Percentiles rank a stretch among this genome's conserved stretches.
phyloP scores from a whole-genome alignment of 2,888 invertebrate genomes.

The Archips crataeganus region DNA sequence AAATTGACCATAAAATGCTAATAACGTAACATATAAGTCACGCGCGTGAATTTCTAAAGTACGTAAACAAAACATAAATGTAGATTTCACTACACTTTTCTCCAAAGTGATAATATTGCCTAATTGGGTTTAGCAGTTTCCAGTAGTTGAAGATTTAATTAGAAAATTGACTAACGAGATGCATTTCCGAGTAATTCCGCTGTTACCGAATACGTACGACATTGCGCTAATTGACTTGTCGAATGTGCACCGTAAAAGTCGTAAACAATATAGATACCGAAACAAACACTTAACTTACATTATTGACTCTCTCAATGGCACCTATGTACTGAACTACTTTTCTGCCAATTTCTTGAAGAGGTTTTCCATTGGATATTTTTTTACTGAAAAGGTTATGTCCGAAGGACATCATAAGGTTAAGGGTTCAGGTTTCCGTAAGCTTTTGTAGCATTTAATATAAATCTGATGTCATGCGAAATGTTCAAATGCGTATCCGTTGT shows the following conservation, averaged over 20 bases:
- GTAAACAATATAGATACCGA: not conserved
- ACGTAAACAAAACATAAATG: not conserved
- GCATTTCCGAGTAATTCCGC: conserved; percentile 15
- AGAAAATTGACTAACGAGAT: conserved; percentile 20
- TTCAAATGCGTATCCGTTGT: not conserved
- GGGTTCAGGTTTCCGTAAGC: not conserved
- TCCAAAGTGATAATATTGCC: conserved; percentile 5
- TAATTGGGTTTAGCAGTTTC: conserved; percentile 1
- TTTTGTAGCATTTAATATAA: not conserved
- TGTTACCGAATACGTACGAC: conserved; percentile 14
- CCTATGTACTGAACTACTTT: no score
- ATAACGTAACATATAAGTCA: not conserved
- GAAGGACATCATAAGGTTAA: not conserved
- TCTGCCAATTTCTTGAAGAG: not conserved
- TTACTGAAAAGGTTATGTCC: not conserved
- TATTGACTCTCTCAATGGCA: not conserved
- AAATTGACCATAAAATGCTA: not conserved
- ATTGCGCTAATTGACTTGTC: conserved; percentile 20
- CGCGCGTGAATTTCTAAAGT: conserved; percentile 24
- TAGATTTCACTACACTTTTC: not conserved
- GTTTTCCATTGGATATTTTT: not conserved
- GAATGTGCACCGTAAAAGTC: conserved; percentile 14
- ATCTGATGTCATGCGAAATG: not conserved
- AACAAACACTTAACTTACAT: conserved; percentile 1
- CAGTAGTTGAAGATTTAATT: conserved; percentile 22